A percentile compares a stretch with the other conserved stretches of the same genome.
Evolutionary conservation across 2,888 invertebrate genomes (phyloP).

Genomic region (Omphaloscelis lunosa): DNA sequence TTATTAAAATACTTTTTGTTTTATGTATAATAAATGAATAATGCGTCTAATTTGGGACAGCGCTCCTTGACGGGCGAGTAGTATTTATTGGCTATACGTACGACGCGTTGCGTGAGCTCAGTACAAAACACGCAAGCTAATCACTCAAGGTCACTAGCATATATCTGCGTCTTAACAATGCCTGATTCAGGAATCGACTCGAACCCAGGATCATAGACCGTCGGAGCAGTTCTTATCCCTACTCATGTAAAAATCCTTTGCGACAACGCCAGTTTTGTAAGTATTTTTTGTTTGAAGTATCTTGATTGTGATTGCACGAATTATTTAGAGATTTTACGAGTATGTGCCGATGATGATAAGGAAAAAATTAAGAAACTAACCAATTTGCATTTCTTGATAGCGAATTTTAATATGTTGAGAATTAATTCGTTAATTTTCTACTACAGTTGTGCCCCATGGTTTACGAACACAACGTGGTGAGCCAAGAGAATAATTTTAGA

Average conservation of each 20-base stretch:
- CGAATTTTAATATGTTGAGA: not conserved
- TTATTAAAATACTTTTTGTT: too few relatives aligned
- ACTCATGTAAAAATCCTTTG: not conserved
- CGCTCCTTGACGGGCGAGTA: too few relatives aligned
- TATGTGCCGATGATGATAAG: slow-evolving; percentile 10
- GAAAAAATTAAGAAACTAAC: slow-evolving; percentile 4
- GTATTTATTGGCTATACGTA: too few relatives aligned
- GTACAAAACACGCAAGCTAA: too few relatives aligned
- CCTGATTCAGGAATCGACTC: too few relatives aligned
- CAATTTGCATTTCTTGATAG: not conserved
- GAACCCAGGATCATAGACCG: not conserved
- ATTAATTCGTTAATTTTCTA: not conserved
- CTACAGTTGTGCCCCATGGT: not conserved
- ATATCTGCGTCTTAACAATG: not conserved
- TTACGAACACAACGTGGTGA: not conserved
- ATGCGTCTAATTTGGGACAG: too few relatives aligned
- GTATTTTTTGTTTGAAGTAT: not conserved
- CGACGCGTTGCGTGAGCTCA: too few relatives aligned
- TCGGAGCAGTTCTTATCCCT: not conserved
- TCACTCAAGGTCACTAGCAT: too few relatives aligned
- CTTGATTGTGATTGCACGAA: not conserved
- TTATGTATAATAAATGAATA: too few relatives aligned
- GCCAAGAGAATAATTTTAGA: slow-evolving; percentile 33
- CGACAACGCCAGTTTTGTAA: not conserved
- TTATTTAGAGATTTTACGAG: slow-evolving; percentile 11